phyloP scores from a whole-genome alignment of 2,113 vertebrate genomes.

The Grallaria varia region DNA sequence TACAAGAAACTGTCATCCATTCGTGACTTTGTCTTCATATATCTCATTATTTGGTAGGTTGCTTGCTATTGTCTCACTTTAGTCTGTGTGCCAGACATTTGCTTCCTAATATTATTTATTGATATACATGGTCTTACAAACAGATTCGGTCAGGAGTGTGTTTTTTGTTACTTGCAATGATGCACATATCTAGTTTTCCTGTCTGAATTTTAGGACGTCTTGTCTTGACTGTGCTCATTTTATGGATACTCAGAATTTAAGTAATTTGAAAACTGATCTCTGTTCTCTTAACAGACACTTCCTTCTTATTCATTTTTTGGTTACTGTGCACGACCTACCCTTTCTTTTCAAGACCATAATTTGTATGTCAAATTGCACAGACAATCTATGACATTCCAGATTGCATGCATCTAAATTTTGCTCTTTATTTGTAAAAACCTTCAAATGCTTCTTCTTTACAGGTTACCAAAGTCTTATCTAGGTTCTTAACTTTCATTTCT shows the following conservation, averaged over 20 bases:
- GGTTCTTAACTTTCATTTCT: neutral
- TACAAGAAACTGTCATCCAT: neutral
- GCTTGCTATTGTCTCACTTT: constrained; percentile 29
- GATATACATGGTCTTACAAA: neutral
- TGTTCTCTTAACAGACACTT: neutral
- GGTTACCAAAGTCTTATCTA: neutral
- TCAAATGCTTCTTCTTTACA: constrained; percentile 25
- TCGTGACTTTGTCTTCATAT: constrained; percentile 20
- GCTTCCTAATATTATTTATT: constrained; percentile 5
- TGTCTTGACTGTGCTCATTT: constrained; percentile 26
- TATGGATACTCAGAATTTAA: neutral
- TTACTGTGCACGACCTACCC: neutral
- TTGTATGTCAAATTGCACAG: neutral
- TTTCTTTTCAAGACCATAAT: neutral
- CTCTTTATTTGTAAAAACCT: neutral
- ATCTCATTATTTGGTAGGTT: constrained; percentile 4
- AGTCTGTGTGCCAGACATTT: neutral
- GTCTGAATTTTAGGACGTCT: neutral
- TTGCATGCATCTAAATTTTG: neutral
- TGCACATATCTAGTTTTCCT: neutral
- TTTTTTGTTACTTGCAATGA: neutral
- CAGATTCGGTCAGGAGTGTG: neutral
- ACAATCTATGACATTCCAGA: neutral
- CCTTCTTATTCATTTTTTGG: neutral
- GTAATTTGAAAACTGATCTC: neutral